phyloP scores from a whole-genome alignment of 1,140 invertebrate genomes.

The Sycobia sp. region DNA sequence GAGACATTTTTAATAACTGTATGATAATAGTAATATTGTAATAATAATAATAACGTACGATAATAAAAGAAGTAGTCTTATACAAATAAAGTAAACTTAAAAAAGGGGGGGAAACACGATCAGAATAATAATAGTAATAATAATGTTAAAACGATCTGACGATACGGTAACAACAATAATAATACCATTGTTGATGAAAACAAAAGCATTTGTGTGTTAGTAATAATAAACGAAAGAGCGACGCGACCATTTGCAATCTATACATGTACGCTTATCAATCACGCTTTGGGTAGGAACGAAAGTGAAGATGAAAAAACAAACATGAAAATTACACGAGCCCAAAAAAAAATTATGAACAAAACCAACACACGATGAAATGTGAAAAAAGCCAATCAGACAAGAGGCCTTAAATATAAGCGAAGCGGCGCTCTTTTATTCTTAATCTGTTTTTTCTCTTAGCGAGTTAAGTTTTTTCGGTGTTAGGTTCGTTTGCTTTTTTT shows the following conservation, averaged over 20 bases:
- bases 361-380: too few species aligned
- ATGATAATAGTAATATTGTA: conserved; percentile 35
- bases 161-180: conserved; percentile 33
- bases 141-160: conserved; percentile 20
- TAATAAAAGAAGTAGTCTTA: conserved; percentile 23
- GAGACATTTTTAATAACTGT: conserved; percentile 30
- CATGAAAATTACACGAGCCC: not conserved
- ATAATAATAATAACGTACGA: conserved; percentile 33
- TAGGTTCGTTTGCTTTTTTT: not conserved
- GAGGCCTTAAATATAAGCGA: conserved; percentile 29
- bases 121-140: conserved; percentile 34
- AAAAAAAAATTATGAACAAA: too few species aligned
- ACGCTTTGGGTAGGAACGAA: conserved; percentile 4
- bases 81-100: too few species aligned
- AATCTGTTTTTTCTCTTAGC: not conserved
- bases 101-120: conserved; percentile 5
- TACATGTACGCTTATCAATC: conserved; percentile 24
- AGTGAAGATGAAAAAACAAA: not conserved
- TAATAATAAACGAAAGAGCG: conserved; percentile 2
- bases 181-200: conserved; percentile 20
- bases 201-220: not conserved
- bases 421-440: conserved; percentile 18
- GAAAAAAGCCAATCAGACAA: conserved; percentile 23
- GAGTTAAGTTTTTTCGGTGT: too few species aligned
- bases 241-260: conserved; percentile 16